These are phyloP conservation scores for Fopius arisanus DNA, from an alignment of 1,140 invertebrate genomes.

Conservation along the genomic window DNA sequence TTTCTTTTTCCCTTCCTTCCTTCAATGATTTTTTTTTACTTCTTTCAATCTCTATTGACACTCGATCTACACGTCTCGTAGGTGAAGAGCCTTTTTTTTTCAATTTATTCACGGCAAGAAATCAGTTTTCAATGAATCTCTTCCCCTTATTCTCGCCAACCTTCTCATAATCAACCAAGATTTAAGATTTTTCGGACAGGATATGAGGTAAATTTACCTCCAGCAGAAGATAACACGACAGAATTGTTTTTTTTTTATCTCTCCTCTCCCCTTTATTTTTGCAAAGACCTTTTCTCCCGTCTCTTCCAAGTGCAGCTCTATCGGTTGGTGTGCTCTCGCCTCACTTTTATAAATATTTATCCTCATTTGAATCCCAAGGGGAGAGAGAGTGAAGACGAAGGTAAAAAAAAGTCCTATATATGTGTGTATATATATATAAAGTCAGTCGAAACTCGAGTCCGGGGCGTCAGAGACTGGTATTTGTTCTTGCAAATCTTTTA, in stretches of 20 bases:
- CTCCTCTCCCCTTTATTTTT: not conserved
- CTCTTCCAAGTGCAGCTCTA: not conserved
- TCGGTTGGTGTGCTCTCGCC: not conserved
- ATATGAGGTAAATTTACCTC: too few relatives aligned
- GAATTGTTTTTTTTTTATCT: not conserved
- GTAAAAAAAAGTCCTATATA: not conserved
- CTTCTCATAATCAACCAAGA: too few relatives aligned
- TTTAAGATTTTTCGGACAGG: too few relatives aligned
- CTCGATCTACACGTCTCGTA: not conserved
- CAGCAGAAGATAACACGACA: not conserved
- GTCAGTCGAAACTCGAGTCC: slow-evolving; percentile 18
- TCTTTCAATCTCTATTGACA: not conserved
- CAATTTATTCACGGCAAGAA: not conserved
- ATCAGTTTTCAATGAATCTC: not conserved
- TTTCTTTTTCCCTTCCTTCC: not conserved
- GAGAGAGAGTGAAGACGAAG: not conserved
- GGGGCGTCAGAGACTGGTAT: slow-evolving; percentile 42
- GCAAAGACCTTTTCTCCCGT: not conserved
- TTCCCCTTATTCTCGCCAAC: too few relatives aligned
- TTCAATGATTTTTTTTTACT: not conserved
- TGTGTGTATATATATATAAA: slow-evolving; percentile 8
- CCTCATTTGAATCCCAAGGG: slow-evolving; percentile 57
- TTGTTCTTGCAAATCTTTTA: slow-evolving; percentile 59
- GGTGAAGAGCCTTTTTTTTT: not conserved
- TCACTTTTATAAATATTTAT: slow-evolving; percentile 63